Evolutionary conservation across 1,140 invertebrate genomes (phyloP).

Genomic region (Daktulosphaira vitifoliae): DNA sequence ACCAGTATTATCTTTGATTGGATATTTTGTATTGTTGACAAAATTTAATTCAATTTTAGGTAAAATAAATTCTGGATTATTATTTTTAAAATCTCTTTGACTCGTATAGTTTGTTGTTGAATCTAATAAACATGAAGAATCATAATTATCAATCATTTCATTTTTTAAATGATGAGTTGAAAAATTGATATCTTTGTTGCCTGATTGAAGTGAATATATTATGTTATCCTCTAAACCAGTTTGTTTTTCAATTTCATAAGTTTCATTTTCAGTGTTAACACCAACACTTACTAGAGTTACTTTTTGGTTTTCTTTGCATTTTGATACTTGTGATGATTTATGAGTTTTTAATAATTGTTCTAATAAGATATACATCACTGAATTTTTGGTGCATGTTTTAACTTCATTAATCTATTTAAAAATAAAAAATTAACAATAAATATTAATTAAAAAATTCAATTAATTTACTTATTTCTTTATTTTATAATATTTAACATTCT

Average conservation of each 20-base stretch:
- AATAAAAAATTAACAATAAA: not conserved
- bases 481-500: too few relatives aligned
- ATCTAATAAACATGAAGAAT: not conserved
- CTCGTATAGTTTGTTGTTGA: not conserved
- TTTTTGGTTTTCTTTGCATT: not conserved
- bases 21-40: not conserved
- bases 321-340: not conserved
- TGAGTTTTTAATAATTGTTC: slow-evolving; percentile 20
- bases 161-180: too few relatives aligned
- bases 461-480: not conserved
- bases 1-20: not conserved
- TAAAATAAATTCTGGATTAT: not conserved
- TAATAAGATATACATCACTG: slow-evolving; percentile 7
- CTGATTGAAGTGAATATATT: too few relatives aligned
- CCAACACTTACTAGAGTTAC: not conserved
- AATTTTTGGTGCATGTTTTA: slow-evolving; percentile 22
- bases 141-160: too few relatives aligned
- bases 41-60: not conserved
- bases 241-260: too few relatives aligned
- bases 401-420: slow-evolving; percentile 33
- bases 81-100: not conserved
- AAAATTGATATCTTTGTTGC: too few relatives aligned
- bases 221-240: too few relatives aligned
- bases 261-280: slow-evolving; percentile 12
- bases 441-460: not conserved